Percentiles rank a stretch among this genome's conserved stretches.
Conservation (phyloP, 2,888 invertebrate genomes). For the Phragmatobia fuliginosa region DNA sequence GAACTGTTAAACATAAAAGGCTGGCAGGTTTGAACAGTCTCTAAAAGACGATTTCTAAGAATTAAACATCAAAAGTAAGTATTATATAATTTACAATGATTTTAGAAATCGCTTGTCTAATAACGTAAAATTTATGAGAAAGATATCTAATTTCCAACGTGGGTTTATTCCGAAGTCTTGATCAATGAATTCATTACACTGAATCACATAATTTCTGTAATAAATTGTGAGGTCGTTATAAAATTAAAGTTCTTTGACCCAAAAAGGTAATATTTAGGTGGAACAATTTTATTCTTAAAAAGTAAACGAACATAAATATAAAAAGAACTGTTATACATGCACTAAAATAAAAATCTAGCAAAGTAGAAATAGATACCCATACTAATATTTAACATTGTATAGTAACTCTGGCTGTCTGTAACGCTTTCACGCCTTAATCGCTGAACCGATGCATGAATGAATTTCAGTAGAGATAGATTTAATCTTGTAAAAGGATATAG, state of each 20-base stretch:
- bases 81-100: conserved; percentile 11
- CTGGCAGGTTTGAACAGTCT: not conserved
- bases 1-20: no score
- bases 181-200: not conserved
- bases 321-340: no score
- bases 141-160: conserved; percentile 10
- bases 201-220: not conserved
- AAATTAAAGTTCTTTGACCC: not conserved
- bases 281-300: not conserved
- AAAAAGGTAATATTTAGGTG: not conserved
- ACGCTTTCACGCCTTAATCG: no score
- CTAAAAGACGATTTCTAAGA: not conserved
- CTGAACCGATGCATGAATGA: no score
- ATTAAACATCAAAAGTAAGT: conserved; percentile 9
- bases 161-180: not conserved
- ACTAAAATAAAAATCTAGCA: no score
- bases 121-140: conserved; percentile 2
- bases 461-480: no score
- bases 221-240: not conserved
- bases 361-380: no score
- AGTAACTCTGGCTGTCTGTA: no score
- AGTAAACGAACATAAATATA: no score
- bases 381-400: no score
- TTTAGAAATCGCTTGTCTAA: not conserved
- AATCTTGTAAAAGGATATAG: no score